phyloP scores from a whole-genome alignment of 2,888 invertebrate genomes.

The Pseudococcus longispinus region DNA sequence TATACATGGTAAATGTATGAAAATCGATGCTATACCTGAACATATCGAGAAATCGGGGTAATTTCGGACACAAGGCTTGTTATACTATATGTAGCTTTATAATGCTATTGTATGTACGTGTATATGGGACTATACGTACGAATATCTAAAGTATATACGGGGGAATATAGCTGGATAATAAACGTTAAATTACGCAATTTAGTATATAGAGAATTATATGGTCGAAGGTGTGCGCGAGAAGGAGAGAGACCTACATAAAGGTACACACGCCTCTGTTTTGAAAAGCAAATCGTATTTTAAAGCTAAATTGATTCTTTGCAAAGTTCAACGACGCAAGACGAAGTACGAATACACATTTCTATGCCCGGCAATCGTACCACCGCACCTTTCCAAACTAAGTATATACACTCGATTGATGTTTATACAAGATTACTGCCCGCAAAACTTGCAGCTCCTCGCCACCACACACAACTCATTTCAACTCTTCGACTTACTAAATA shows the following conservation, averaged over 20 bases:
- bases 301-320: conserved; percentile 34
- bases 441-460: neutral
- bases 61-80: neutral
- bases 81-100: neutral
- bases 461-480: neutral
- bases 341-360: neutral
- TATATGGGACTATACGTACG: neutral
- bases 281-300: conserved; percentile 12
- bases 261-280: neutral
- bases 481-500: neutral
- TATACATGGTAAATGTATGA: too few species aligned
- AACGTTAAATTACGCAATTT: conserved; percentile 28
- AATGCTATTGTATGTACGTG: neutral
- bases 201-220: neutral
- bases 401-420: conserved; percentile 12
- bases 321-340: conserved; percentile 34
- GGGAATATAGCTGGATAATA: neutral
- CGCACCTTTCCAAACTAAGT: neutral
- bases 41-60: neutral
- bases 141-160: neutral
- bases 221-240: neutral
- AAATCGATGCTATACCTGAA: neutral
- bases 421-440: conserved; percentile 4
- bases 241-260: neutral
- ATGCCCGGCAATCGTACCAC: neutral